Conservation (phyloP, 2,888 invertebrate species). For the Metellina segmentata region DNA sequence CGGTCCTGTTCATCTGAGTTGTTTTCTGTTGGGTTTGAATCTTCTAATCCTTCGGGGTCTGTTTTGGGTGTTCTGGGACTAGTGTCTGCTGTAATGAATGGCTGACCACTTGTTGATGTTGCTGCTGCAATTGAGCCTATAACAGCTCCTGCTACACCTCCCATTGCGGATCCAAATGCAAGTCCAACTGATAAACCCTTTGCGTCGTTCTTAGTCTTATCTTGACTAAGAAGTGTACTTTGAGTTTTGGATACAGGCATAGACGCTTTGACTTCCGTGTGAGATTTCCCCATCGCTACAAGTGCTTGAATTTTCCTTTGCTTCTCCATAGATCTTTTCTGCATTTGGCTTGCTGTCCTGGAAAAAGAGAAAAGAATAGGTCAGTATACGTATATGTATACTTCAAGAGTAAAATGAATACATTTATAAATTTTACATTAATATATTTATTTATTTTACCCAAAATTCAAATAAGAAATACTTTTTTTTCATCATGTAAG, state of each 20-base stretch:
- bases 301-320: slow-evolving; percentile 97
- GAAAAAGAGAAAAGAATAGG: not conserved
- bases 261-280: slow-evolving; percentile 83
- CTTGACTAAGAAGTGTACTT: slow-evolving; percentile 86
- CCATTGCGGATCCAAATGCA: slow-evolving; percentile 80
- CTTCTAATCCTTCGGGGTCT: slow-evolving; percentile 80
- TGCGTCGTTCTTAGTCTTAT: slow-evolving; percentile 84
- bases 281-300: slow-evolving; percentile 93
- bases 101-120: slow-evolving; percentile 59
- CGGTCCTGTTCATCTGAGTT: slow-evolving; percentile 86
- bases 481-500: too few species aligned
- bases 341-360: slow-evolving; percentile 97
- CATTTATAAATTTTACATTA: too few species aligned
- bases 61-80: slow-evolving; percentile 85
- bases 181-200: slow-evolving; percentile 45
- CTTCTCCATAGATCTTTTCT: slow-evolving; percentile 97
- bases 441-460: too few species aligned
- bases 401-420: too few species aligned
- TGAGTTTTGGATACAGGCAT: slow-evolving; percentile 91
- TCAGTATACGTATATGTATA: too few species aligned
- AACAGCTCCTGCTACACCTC: slow-evolving; percentile 72
- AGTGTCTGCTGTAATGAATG: slow-evolving; percentile 56
- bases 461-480: too few species aligned
- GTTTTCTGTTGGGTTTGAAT: slow-evolving; percentile 78
- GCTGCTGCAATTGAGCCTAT: slow-evolving; percentile 70